A percentile compares a stretch with the other conserved stretches of the same genome.
Conservation (phyloP, 2,888 invertebrate genomes). For the Brachyopa scutellaris region DNA sequence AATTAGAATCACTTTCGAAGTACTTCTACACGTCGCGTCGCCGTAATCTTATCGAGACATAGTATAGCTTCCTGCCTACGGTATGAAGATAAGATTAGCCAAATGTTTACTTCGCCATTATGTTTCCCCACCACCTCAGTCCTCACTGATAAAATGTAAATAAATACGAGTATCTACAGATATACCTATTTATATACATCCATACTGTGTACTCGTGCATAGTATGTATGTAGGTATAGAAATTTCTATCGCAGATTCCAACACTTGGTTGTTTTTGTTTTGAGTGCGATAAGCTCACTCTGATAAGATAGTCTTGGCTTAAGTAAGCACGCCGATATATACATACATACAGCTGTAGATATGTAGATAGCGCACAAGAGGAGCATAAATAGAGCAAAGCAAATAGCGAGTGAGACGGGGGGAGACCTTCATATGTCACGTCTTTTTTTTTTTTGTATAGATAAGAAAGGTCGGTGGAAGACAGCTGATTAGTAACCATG, state of each 20-base stretch:
- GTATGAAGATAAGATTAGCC: slow-evolving; percentile 21
- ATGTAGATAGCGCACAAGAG: slow-evolving; percentile 16
- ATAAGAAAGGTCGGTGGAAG: slow-evolving; percentile 57
- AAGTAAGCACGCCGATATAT: slow-evolving; percentile 18
- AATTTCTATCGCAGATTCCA: slow-evolving; percentile 34
- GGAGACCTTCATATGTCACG: slow-evolving; percentile 19
- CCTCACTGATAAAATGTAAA: slow-evolving; percentile 12
- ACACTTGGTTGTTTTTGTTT: neutral
- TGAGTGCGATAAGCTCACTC: slow-evolving; percentile 30
- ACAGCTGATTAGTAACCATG: slow-evolving; percentile 55
- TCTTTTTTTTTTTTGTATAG: slow-evolving; percentile 4
- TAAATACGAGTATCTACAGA: too few species aligned
- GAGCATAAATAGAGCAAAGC: slow-evolving; percentile 27
- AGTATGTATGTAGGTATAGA: too few species aligned
- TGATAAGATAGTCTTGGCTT: slow-evolving; percentile 47
- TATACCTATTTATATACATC: too few species aligned
- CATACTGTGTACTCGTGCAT: too few species aligned
- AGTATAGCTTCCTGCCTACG: slow-evolving; percentile 49
- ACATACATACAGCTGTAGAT: too few species aligned
- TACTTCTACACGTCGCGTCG: slow-evolving; percentile 4
- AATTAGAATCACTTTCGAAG: slow-evolving; percentile 26
- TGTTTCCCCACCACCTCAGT: neutral
- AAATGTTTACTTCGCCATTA: slow-evolving; percentile 42
- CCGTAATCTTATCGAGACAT: slow-evolving; percentile 46
- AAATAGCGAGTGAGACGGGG: slow-evolving; percentile 23